These are phyloP conservation scores for Leptopilina boulardi DNA, from an alignment of 1,140 invertebrate species.

Conservation along the genomic window DNA sequence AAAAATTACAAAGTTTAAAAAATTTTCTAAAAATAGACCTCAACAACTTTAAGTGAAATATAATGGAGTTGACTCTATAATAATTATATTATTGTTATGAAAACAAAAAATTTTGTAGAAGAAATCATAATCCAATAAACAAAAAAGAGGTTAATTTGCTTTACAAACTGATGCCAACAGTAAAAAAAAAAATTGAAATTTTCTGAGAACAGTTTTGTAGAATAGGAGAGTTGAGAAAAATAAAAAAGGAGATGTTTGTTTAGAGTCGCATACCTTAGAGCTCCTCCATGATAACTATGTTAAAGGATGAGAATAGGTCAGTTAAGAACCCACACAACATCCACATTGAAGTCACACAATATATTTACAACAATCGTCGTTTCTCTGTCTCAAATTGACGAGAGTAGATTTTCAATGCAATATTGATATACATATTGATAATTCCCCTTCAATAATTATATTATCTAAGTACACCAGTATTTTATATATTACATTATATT, in stretches of 20 bases:
- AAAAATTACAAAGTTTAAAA: too few relatives aligned
- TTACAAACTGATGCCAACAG: background rate
- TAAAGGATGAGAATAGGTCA: conserved; percentile 61
- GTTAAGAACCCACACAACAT: conserved; percentile 68
- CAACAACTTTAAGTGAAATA: too few relatives aligned
- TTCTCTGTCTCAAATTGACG: background rate
- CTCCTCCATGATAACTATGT: conserved; percentile 78
- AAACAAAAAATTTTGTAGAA: too few relatives aligned
- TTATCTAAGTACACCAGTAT: conserved; percentile 10
- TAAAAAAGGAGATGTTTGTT: conserved; percentile 39
- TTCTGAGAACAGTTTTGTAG: background rate
- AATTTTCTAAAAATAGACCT: too few relatives aligned
- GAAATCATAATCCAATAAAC: too few relatives aligned
- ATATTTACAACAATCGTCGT: conserved; percentile 70
- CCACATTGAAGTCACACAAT: conserved; percentile 72
- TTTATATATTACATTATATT: conserved; percentile 22
- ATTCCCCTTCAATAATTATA: background rate
- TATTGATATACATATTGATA: conserved; percentile 4
- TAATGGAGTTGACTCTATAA: too few relatives aligned
- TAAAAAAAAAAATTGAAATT: too few relatives aligned
- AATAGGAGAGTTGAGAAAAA: background rate
- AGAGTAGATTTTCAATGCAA: background rate
- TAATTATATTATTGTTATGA: too few relatives aligned
- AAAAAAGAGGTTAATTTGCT: too few relatives aligned
- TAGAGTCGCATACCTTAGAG: conserved; percentile 76